Conservation (phyloP, 1,140 invertebrate genomes). For the Oedothorax gibbosus region DNA sequence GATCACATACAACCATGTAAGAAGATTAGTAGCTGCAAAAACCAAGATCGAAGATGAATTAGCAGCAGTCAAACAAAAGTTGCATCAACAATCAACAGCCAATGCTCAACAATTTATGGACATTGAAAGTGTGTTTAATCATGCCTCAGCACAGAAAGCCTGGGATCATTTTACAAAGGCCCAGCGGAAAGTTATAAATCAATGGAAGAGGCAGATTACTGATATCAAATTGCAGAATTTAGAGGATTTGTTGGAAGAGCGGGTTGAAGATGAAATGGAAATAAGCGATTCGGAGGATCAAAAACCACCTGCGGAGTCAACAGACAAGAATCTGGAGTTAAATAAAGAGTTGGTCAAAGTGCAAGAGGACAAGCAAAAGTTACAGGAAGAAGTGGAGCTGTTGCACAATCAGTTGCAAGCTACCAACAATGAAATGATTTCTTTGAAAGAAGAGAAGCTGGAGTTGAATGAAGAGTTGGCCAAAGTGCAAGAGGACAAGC, state of each 20-base stretch:
- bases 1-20: slow-evolving; percentile 89
- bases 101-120: too few species aligned
- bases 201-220: slow-evolving; percentile 94
- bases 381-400: slow-evolving; percentile 77
- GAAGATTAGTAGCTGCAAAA: slow-evolving; percentile 85
- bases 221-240: slow-evolving; percentile 76
- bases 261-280: slow-evolving; percentile 84
- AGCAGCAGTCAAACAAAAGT: too few species aligned
- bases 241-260: slow-evolving; percentile 78
- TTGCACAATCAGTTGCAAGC: slow-evolving; percentile 90
- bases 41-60: too few species aligned
- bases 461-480: neutral
- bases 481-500: too few species aligned
- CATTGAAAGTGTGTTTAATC: too few species aligned
- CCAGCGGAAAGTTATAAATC: slow-evolving; percentile 96
- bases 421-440: slow-evolving; percentile 84
- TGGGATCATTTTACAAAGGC: slow-evolving; percentile 99
- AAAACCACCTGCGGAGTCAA: slow-evolving; percentile 94
- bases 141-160: too few species aligned
- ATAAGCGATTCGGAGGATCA: too few species aligned
- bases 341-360: neutral
- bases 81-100: too few species aligned
- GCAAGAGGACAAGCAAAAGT: too few species aligned
- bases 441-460: slow-evolving; percentile 76
- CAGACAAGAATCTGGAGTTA: slow-evolving; percentile 76